Percentiles rank a stretch among this genome's conserved stretches.
Evolutionary conservation across 2,888 invertebrate species (phyloP).

Genomic region (Ethmia dodecea): DNA sequence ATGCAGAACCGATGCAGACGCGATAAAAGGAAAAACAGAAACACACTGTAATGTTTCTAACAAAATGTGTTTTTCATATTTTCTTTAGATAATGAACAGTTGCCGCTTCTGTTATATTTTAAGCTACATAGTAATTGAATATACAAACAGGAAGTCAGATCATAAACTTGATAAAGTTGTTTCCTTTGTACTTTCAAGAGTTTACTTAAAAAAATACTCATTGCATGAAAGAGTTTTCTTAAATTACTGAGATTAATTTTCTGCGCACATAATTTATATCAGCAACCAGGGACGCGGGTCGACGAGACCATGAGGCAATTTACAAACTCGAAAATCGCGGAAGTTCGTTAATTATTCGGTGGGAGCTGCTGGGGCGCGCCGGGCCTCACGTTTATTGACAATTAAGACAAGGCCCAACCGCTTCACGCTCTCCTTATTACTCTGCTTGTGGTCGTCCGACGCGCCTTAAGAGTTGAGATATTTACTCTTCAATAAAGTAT

Average conservation of each 20-base stretch:
- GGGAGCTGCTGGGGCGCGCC: conserved; percentile 52
- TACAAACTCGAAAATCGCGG: conserved; percentile 76
- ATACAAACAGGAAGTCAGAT: too few relatives aligned
- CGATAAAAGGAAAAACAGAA: too few relatives aligned
- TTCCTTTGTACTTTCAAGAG: too few relatives aligned
- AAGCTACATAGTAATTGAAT: too few relatives aligned
- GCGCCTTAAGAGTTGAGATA: conserved; percentile 34
- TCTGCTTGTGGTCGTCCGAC: conserved; percentile 41
- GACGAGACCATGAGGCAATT: conserved; percentile 74
- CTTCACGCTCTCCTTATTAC: conserved; percentile 60
- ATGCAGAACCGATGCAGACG: too few relatives aligned
- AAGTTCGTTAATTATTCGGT: conserved; percentile 76
- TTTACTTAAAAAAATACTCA: too few relatives aligned
- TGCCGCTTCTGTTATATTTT: too few relatives aligned
- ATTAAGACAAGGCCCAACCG: conserved; percentile 66
- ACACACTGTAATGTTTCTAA: too few relatives aligned
- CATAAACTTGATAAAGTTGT: too few relatives aligned
- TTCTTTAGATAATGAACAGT: too few relatives aligned
- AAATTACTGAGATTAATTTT: conserved; percentile 73
- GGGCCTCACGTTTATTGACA: conserved; percentile 73
- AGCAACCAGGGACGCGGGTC: conserved; percentile 65
- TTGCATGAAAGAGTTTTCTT: conserved; percentile 52
- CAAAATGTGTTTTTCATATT: too few relatives aligned
- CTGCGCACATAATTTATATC: conserved; percentile 70
- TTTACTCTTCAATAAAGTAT: conserved; percentile 50